phyloP scores from a whole-genome alignment of 2,888 invertebrate species.

The Elegia similella region DNA sequence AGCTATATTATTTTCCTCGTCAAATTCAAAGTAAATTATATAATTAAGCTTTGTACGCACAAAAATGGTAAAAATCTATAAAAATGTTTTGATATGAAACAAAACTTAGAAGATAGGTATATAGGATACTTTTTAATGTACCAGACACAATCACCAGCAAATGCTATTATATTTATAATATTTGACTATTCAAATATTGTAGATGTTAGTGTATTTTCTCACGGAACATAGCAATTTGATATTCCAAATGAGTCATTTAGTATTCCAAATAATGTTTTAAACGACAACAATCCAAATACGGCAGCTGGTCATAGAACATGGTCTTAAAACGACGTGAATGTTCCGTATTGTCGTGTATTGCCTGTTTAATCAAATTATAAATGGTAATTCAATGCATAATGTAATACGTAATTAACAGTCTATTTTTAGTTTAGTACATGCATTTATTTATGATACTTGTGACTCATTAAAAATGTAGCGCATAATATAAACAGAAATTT shows the following conservation, averaged over 20 bases:
- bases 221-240: neutral
- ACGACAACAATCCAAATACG: constrained; percentile 3
- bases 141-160: no score
- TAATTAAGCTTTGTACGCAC: no score
- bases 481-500: no score
- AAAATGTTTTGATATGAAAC: no score
- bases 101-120: no score
- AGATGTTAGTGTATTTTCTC: constrained; percentile 6
- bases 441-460: neutral
- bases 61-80: no score
- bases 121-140: no score
- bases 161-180: neutral
- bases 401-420: neutral
- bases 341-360: constrained; percentile 1
- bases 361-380: constrained; percentile 10
- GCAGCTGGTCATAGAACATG: constrained; percentile 1
- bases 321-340: constrained; percentile 5
- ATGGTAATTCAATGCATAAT: constrained; percentile 8
- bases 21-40: no score
- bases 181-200: neutral
- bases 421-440: neutral
- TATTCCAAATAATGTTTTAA: constrained; percentile 7
- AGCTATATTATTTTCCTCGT: no score
- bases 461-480: neutral
- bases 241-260: constrained; percentile 10